Base-by-base conservation (phyloP, 2,113 vertebrate genomes). In the Grammomys dolichurus region DNA sequence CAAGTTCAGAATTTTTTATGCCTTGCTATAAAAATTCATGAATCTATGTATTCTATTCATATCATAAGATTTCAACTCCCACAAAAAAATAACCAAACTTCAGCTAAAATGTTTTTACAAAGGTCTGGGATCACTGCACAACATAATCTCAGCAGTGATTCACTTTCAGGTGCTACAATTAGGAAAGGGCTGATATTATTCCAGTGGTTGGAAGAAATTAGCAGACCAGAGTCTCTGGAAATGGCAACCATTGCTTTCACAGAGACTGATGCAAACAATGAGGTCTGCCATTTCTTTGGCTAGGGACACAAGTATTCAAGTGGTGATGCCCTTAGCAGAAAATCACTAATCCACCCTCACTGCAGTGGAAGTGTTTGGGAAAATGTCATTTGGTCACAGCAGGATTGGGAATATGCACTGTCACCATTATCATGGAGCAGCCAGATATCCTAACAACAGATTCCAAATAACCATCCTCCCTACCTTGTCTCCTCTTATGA, bases 41-140 rank as follows among this genome's bases (percentile, higher is more conserved):
- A 90, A 87, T 67, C 31, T 70, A 33, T 54, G 3, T 60, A 65
- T 46, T 96, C 72, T 69, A 69, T 77, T 77, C 56, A 60, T 91
- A n/a, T 28, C 7, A 24, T 78, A 93, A 80, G 28, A 72, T 14
- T 65, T 73, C 17, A 65, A 87, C 11, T 14, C n/a, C n/a, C 24
- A 31, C 20, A 65, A 75, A 9, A 73, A 24, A 93, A 9, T 70
- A 69, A 58, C 2, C 4, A 51, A 89, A 40, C 31, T 67, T 72
- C 54, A 43, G 89, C 63, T 72, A 80, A 54, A 75, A 76, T 87
- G 81, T 14, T 51, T 51, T 43, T 43, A 1, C 3, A 58, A 95
- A 91, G 8, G 87, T 78, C 60, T 94, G 43, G 22, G 40, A 87
- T 91, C 63, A 48, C 82, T 92, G 89, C 8, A 73, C 76, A 95